Evolutionary conservation across 2,797 vertebrate genomes (phyloP).

Genomic region (Sebastolobus alascanus): DNA sequence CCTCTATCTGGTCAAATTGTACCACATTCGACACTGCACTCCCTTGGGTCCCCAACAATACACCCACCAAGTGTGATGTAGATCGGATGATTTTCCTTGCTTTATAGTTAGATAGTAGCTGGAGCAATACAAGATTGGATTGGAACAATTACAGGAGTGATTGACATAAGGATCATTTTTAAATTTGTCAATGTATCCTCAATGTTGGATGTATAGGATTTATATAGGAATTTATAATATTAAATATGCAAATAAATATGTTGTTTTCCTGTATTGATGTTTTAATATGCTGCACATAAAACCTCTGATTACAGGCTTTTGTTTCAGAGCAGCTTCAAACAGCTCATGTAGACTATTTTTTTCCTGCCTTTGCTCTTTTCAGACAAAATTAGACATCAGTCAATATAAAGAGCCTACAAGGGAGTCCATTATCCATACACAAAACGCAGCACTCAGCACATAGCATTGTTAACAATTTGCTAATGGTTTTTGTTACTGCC

Average conservation of each 20-base stretch:
- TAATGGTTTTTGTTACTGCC: slow-evolving; percentile 68
- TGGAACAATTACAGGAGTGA: background rate
- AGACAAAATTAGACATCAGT: slow-evolving; percentile 64
- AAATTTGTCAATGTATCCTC: background rate
- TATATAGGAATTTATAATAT: background rate
- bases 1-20: no score
- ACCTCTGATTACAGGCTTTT: slow-evolving; percentile 1
- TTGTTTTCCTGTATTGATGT: background rate
- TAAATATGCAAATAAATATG: background rate
- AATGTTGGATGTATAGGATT: background rate
- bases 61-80: no score
- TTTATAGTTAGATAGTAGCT: background rate
- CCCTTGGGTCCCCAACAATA: no score
- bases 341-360: background rate
- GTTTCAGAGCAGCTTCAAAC: slow-evolving; percentile 32
- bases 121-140: background rate
- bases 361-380: slow-evolving; percentile 50
- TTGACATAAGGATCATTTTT: background rate
- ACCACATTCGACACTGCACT: no score
- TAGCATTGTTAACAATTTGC: slow-evolving; percentile 54
- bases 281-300: slow-evolving; percentile 17
- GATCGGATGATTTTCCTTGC: background rate
- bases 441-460: slow-evolving; percentile 57
- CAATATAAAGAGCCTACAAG: slow-evolving; percentile 57
- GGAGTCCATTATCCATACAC: slow-evolving; percentile 62